A percentile compares a stretch with the other conserved stretches of the same genome.
Conservation (phyloP, 2,888 invertebrate genomes). For the Silvanus unidentatus region DNA sequence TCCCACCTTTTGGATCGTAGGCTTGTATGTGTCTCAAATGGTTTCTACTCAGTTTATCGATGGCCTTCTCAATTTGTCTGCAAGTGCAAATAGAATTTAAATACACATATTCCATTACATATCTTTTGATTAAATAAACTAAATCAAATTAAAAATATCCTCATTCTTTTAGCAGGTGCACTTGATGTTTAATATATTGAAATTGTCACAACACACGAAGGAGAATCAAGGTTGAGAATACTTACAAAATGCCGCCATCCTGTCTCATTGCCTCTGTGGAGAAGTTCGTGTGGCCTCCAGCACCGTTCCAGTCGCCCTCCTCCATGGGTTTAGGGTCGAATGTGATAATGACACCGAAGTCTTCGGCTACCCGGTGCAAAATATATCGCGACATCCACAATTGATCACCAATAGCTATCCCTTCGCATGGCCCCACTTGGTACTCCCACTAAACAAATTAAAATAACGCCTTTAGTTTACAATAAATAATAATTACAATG, state of each 20-base stretch:
- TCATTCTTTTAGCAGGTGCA: not conserved
- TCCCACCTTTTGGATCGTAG: constrained; percentile 93
- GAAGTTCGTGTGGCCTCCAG: constrained; percentile 95
- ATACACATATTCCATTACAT: no score
- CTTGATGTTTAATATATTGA: no score
- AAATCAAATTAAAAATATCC: not conserved
- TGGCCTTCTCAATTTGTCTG: constrained; percentile 91
- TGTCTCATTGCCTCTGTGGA: constrained; percentile 89
- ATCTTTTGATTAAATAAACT: no score
- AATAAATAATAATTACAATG: no score
- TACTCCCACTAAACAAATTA: constrained; percentile 64
- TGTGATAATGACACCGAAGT: constrained; percentile 77
- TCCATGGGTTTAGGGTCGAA: constrained; percentile 74
- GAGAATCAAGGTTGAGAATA: constrained; percentile 24
- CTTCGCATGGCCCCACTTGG: constrained; percentile 87
- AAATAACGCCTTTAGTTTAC: no score
- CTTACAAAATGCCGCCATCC: constrained; percentile 77
- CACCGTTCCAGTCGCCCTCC: constrained; percentile 91
- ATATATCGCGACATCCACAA: constrained; percentile 85
- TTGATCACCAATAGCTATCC: constrained; percentile 77
- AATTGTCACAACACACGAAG: no score
- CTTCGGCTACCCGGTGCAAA: constrained; percentile 86
- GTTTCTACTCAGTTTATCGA: constrained; percentile 86
- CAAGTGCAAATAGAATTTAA: no score
- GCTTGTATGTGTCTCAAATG: constrained; percentile 92